These are phyloP conservation scores for Megalonaias nervosa DNA, from an alignment of 1,140 invertebrate genomes.

Conservation along the genomic window DNA sequence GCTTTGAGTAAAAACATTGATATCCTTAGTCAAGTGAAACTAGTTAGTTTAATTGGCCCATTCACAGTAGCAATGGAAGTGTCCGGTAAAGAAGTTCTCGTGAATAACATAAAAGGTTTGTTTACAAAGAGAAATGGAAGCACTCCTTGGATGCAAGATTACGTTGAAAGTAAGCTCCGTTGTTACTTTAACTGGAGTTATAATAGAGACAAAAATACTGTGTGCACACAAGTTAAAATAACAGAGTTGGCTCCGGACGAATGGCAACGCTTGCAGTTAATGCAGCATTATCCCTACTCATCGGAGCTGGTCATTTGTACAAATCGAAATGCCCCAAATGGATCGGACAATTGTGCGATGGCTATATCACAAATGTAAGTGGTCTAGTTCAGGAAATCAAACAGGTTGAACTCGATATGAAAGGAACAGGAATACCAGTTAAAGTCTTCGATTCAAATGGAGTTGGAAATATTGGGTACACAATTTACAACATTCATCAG, in stretches of 20 bases:
- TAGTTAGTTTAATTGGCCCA: slow-evolving; percentile 2
- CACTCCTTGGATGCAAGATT: slow-evolving; percentile 13
- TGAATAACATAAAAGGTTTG: slow-evolving; percentile 4
- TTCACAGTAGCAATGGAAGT: slow-evolving; percentile 14
- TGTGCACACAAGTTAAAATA: neutral
- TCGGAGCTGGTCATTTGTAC: neutral
- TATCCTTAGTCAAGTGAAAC: neutral
- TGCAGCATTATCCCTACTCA: neutral
- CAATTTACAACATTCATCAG: slow-evolving; percentile 15
- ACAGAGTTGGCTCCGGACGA: neutral
- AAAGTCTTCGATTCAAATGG: slow-evolving; percentile 18
- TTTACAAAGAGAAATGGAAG: neutral
- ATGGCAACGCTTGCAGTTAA: neutral
- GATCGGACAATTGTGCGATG: no score
- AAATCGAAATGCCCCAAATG: neutral
- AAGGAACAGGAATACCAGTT: slow-evolving; percentile 3
- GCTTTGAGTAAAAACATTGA: slow-evolving; percentile 2
- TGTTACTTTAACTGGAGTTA: slow-evolving; percentile 23
- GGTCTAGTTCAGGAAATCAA: neutral
- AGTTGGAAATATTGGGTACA: slow-evolving; percentile 10
- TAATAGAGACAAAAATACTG: neutral
- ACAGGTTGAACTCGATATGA: neutral
- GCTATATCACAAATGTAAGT: neutral
- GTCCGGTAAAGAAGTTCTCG: neutral
- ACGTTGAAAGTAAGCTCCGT: slow-evolving; percentile 1